A percentile compares a stretch with the other conserved stretches of the same genome.
phyloP scores from a whole-genome alignment of 2,888 invertebrate species.

The Ectemnius lituratus region DNA sequence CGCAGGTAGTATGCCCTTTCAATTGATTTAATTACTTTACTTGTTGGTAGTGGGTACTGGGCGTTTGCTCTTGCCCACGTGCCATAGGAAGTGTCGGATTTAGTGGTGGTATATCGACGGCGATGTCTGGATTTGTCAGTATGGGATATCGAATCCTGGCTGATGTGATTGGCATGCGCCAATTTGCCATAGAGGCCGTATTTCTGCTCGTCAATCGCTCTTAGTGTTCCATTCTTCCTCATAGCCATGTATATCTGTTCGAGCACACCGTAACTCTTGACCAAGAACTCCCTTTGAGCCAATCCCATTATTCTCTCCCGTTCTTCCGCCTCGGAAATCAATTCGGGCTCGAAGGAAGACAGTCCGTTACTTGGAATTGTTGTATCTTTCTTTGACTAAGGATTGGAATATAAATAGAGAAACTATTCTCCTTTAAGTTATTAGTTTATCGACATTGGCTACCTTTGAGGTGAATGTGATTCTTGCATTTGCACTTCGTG shows the following conservation, averaged over 20 bases:
- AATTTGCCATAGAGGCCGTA: slow-evolving; percentile 75
- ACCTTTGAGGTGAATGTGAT: neutral
- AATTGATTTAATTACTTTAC: slow-evolving; percentile 28
- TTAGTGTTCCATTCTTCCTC: slow-evolving; percentile 84
- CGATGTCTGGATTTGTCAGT: slow-evolving; percentile 26
- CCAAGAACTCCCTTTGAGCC: slow-evolving; percentile 84
- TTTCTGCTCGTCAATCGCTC: slow-evolving; percentile 83
- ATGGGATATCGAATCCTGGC: slow-evolving; percentile 11
- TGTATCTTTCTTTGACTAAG: slow-evolving; percentile 61
- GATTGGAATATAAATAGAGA: neutral
- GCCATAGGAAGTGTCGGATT: slow-evolving; percentile 11
- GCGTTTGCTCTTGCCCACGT: slow-evolving; percentile 16
- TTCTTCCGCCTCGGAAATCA: slow-evolving; percentile 86
- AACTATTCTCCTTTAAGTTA: too few relatives aligned
- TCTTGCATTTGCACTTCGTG: slow-evolving; percentile 21
- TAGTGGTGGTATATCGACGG: slow-evolving; percentile 12
- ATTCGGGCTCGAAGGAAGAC: slow-evolving; percentile 83
- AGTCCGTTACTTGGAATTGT: slow-evolving; percentile 60
- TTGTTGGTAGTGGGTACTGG: slow-evolving; percentile 41
- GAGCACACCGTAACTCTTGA: slow-evolving; percentile 85
- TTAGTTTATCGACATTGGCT: neutral
- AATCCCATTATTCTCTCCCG: slow-evolving; percentile 83
- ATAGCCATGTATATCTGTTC: slow-evolving; percentile 84
- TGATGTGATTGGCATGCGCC: slow-evolving; percentile 27
- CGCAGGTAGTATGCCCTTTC: too few relatives aligned